Evolutionary conservation across 2,888 invertebrate genomes (phyloP), one percentile per base, ranked within the genome.

Genomic region (Lacanobia wlatinum): DNA sequence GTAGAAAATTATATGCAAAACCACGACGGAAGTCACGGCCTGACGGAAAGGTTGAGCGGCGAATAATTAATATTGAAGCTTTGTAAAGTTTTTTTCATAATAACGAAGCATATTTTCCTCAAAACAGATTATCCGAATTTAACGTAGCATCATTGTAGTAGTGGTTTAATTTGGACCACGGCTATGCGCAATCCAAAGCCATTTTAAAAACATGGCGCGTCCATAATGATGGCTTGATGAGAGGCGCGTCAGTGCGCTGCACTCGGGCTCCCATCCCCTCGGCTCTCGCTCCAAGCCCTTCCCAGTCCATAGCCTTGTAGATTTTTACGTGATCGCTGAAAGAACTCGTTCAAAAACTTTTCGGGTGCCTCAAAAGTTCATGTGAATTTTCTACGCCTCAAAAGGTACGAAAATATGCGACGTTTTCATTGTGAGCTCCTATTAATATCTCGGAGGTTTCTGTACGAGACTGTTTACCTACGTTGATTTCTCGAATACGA

Each of bases 151-250:
- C 90, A 91, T 91, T 90, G 91, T 93, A 92, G 93, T 92, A 92
- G 89, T 89, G 91, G 91, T 93, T 94, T 95, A 94, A 94, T 95
- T 94, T 93, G 91, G 91, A 93, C 91, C 91, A 86, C 88, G 90
- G 91, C 90, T 90, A 92, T 90, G 92, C 91, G 93, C 90, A 92
- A 91, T 92, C 90, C 89, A 87, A 92, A 92, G 94, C 94, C 93
- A 92, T 96, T 96, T 94, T 94, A 94, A 95, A 96, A 96, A 96
- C 94, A 92, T 95, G 95, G 95, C 92, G 95, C 95, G 87, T 89
- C 90, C 94, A 92, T 95, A 95, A 95, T 94, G 95, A 94, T 93
- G 92, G 92, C 94, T 94, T 94, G 94, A 95, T 95, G 95, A 94
- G 92, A 91, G 87, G 81, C 87, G 90, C 90, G 92, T 90, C 92